Percentiles rank a stretch among this genome's conserved stretches.
phyloP scores from a whole-genome alignment of 2,888 invertebrate genomes.

The Melipona beecheii region DNA sequence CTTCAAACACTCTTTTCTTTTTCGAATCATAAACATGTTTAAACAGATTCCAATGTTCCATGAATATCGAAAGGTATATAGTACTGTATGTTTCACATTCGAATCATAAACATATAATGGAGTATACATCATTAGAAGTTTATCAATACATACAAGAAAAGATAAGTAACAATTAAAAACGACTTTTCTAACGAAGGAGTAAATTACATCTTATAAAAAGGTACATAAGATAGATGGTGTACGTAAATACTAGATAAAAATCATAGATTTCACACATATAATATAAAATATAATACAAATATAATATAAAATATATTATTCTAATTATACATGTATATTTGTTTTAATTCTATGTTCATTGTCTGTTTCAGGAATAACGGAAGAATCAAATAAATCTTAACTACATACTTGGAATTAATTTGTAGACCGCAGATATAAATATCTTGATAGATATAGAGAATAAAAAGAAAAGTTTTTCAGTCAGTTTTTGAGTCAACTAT shows the following conservation, averaged over 20 bases:
- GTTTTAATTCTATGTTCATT: background rate
- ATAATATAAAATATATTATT: background rate
- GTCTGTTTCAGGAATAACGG: background rate
- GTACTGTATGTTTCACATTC: background rate
- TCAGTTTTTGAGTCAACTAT: background rate
- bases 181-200: background rate
- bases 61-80: background rate
- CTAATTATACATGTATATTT: background rate
- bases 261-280: no score
- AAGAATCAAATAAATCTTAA: background rate
- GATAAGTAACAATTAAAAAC: no score
- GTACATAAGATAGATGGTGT: background rate
- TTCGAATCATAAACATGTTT: background rate
- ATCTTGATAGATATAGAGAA: background rate
- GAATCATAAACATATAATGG: background rate
- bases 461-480: background rate
- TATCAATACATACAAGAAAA: background rate
- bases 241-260: background rate
- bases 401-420: background rate
- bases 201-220: background rate
- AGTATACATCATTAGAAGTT: background rate
- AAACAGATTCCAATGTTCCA: background rate
- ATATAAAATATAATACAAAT: background rate
- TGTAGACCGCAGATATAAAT: conserved; percentile 10
- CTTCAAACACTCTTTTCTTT: background rate